Base-by-base conservation (phyloP, 2,888 invertebrate genomes). In the Embidobia sp. region DNA sequence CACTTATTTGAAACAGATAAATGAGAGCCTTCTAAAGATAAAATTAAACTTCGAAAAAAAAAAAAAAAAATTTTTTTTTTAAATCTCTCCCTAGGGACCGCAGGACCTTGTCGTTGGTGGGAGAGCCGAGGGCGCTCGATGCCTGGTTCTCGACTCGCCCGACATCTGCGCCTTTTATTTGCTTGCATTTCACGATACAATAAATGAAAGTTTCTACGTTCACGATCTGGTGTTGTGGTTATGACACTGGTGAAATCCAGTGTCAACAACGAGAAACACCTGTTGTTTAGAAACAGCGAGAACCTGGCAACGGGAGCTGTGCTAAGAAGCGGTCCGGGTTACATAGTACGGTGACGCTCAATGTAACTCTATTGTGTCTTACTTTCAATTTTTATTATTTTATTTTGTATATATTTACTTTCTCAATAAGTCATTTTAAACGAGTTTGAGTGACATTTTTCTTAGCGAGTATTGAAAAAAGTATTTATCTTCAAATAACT, bases 31-130 rank as follows among this genome's bases (percentile, higher is more conserved):
- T n/a, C n/a, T n/a, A n/a, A n/a, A n/a, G n/a, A n/a, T n/a, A n/a
- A n/a, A n/a, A n/a, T n/a, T n/a, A n/a, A n/a, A n/a, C n/a, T n/a
- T n/a, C n/a, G n/a, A n/a, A n/a, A n/a, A n/a, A n/a, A n/a, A n/a
- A n/a, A n/a, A n/a, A n/a, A n/a, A n/a, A n/a, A n/a, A n/a, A n/a
- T n/a, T n/a, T n/a, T n/a, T n/a, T n/a, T n/a, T n/a, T n/a, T n/a
- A n/a, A 16, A 40, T 51, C 70, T 19, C 61, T 70, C 70, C 42
- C 70, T 70, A 53, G 70, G 53, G 70, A 72, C 70, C 70, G 61
- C 70, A 72, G 26, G 70, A 63, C 61, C 61, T 72, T 63, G 70
- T 29, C 70, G 70, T 51, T 70, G 70, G 70, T 72, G 70, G 49
- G 70, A 72, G 70, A 22, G 70, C 70, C 22, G 29, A 72, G 46